Evolutionary conservation across 1,140 invertebrate species (phyloP).

Genomic region (Acromyrmex heyeri): DNA sequence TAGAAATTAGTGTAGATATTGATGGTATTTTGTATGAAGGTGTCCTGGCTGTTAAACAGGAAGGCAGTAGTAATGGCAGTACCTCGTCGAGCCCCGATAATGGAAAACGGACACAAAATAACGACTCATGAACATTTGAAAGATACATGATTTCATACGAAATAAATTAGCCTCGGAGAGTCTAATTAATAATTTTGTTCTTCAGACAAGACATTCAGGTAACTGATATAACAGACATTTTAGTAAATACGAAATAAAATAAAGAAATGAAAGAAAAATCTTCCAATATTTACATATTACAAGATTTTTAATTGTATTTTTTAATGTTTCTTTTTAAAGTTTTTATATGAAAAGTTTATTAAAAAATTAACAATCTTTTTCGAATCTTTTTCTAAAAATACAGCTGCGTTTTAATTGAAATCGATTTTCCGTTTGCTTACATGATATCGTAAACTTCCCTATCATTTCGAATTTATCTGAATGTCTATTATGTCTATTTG

Average conservation of each 20-base stretch:
- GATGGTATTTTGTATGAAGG: constrained; percentile 97
- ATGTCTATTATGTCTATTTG: neutral
- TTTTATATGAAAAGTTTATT: neutral
- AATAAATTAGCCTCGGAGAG: neutral
- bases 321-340: neutral
- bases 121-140: constrained; percentile 84
- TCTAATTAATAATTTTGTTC: constrained; percentile 29
- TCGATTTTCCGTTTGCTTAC: neutral
- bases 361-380: neutral
- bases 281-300: neutral
- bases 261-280: neutral
- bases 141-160: neutral
- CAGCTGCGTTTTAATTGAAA: neutral
- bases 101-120: constrained; percentile 82
- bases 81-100: constrained; percentile 69
- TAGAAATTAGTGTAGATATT: constrained; percentile 98
- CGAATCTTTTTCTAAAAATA: neutral
- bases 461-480: neutral
- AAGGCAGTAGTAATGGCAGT: constrained; percentile 22
- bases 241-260: neutral
- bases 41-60: constrained; percentile 92
- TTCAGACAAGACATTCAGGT: neutral
- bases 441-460: neutral
- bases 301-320: neutral
- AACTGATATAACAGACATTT: neutral